phyloP scores from a whole-genome alignment of 2,797 vertebrate species.

The Argyrosomus regius region DNA sequence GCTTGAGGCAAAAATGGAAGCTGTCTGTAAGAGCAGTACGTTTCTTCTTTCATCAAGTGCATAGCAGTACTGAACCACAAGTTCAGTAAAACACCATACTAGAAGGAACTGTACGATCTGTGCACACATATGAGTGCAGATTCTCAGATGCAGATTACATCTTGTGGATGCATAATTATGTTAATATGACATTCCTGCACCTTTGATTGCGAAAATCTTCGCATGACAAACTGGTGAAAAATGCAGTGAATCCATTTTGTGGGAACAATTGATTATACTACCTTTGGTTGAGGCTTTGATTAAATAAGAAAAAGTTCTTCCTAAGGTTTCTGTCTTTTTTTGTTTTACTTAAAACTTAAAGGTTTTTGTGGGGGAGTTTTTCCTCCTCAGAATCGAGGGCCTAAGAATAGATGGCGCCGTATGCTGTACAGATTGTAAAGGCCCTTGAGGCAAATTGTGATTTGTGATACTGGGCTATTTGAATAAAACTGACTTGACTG shows the following conservation, averaged over 20 bases:
- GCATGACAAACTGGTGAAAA: background rate
- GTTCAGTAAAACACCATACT: too few species aligned
- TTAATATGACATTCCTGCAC: background rate
- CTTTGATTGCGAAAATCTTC: background rate
- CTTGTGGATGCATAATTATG: background rate
- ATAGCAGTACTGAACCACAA: too few species aligned
- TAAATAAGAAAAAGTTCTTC: background rate
- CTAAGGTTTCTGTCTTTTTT: background rate
- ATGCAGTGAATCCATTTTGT: too few species aligned
- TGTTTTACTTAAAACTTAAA: too few species aligned
- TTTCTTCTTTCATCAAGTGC: too few species aligned
- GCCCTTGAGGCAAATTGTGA: too few species aligned
- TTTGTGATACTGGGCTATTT: too few species aligned
- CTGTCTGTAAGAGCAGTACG: too few species aligned
- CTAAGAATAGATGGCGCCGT: background rate
- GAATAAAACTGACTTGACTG: background rate
- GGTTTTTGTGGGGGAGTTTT: background rate
- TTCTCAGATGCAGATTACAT: background rate
- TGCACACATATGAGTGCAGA: background rate
- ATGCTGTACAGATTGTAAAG: too few species aligned
- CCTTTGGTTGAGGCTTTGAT: background rate
- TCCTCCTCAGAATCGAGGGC: background rate
- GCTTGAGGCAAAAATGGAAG: background rate
- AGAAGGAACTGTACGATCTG: background rate
- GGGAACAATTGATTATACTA: background rate